These are phyloP conservation scores for Spheniscus humboldti DNA, from an alignment of 2,797 vertebrate species.

Conservation along the genomic window DNA sequence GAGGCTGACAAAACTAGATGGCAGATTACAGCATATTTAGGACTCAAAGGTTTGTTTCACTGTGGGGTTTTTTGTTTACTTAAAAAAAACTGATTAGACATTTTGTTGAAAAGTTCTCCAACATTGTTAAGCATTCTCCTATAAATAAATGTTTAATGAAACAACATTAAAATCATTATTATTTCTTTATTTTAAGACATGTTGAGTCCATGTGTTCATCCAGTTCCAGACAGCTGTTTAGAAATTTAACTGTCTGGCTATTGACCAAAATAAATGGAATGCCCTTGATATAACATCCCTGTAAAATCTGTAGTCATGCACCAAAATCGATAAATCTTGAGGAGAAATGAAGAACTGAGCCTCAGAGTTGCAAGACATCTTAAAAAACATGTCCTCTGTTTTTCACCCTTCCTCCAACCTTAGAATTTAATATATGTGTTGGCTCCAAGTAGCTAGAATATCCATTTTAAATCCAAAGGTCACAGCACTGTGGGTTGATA, in stretches of 20 bases:
- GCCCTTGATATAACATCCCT: not conserved
- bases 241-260: conserved; percentile 30
- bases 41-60: not conserved
- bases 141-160: not conserved
- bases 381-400: not conserved
- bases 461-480: conserved; percentile 35
- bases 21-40: not conserved
- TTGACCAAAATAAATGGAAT: conserved; percentile 51
- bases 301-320: conserved; percentile 24
- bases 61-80: not conserved
- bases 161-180: not conserved
- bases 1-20: not conserved
- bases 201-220: conserved; percentile 34
- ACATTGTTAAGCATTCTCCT: not conserved
- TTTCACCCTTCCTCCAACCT: not conserved
- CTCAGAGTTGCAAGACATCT: not conserved
- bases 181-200: not conserved
- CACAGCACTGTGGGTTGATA: conserved; percentile 21
- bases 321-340: conserved; percentile 38
- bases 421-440: conserved; percentile 40
- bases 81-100: not conserved
- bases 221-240: conserved; percentile 25
- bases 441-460: conserved; percentile 17
- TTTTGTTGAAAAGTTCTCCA: not conserved
- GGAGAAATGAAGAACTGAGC: conserved; percentile 13